Evolutionary conservation across 1,140 invertebrate genomes (phyloP).

Genomic region (Zaprionus vittiger): DNA sequence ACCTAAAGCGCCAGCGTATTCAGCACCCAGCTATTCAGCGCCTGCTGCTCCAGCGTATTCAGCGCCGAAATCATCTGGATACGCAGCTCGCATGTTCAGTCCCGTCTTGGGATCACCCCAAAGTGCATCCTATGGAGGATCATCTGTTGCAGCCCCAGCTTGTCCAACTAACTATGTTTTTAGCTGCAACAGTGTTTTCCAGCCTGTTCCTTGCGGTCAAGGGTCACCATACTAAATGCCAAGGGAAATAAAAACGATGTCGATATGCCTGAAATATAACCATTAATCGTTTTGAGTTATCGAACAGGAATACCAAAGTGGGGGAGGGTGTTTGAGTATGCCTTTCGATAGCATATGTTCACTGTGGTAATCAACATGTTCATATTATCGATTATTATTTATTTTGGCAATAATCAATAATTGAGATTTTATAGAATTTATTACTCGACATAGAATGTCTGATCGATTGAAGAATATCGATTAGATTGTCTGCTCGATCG

Average conservation of each 20-base stretch:
- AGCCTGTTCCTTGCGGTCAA: conserved; percentile 56
- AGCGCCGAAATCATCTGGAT: conserved; percentile 21
- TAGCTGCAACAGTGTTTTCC: conserved; percentile 61
- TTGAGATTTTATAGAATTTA: too few species aligned
- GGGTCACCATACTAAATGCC: conserved; percentile 38
- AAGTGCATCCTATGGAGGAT: conserved; percentile 32
- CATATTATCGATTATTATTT: too few species aligned
- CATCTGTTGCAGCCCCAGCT: conserved; percentile 50
- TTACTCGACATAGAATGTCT: too few species aligned
- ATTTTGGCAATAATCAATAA: too few species aligned
- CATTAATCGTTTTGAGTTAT: not conserved
- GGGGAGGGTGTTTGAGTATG: too few species aligned
- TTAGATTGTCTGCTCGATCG: not conserved
- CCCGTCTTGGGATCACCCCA: conserved; percentile 37
- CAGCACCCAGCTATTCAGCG: conserved; percentile 48
- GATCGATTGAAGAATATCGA: too few species aligned
- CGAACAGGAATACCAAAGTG: too few species aligned
- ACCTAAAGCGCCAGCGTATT: conserved; percentile 20
- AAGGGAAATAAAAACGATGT: not conserved
- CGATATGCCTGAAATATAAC: not conserved
- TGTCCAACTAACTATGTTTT: conserved; percentile 64
- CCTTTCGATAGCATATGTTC: too few species aligned
- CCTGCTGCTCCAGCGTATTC: conserved; percentile 34
- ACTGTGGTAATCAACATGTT: too few species aligned
- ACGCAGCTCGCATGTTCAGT: conserved; percentile 46